Evolutionary conservation across 2,888 invertebrate genomes (phyloP).

Genomic region (Lepidocyrtoides sp.): DNA sequence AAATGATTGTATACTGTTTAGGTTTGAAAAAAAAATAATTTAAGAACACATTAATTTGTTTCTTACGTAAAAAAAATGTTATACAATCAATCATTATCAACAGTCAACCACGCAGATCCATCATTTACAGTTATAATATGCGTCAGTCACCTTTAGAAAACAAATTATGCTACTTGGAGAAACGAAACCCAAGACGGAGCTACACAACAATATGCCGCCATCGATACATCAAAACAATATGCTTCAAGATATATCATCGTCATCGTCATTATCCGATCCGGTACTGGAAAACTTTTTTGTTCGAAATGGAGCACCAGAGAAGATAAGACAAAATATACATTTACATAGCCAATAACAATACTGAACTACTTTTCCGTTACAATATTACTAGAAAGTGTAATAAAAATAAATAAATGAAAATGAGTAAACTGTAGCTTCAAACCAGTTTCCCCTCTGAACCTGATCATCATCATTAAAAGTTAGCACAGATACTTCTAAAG

Average conservation of each 20-base stretch:
- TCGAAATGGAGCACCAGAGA: slow-evolving; percentile 7
- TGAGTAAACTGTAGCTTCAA: slow-evolving; percentile 26
- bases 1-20: slow-evolving; percentile 77
- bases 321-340: slow-evolving; percentile 1
- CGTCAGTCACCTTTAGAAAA: no score
- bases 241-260: background rate
- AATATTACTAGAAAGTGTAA: background rate
- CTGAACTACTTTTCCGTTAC: slow-evolving; percentile 10
- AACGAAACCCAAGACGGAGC: background rate
- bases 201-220: background rate
- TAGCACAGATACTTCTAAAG: slow-evolving; percentile 36
- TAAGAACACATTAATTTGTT: slow-evolving; percentile 10
- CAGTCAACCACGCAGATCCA: slow-evolving; percentile 1
- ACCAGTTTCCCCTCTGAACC: slow-evolving; percentile 38
- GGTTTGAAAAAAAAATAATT: background rate
- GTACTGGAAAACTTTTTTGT: background rate
- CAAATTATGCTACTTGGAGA: background rate
- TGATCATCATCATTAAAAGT: slow-evolving; percentile 26
- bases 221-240: background rate
- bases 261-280: background rate
- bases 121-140: no score
- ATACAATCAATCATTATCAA: slow-evolving; percentile 38
- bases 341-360: slow-evolving; percentile 41
- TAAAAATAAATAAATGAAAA: background rate
- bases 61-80: background rate